Conservation (phyloP, 2,888 invertebrate species). For the Pasiphila rectangulata region DNA sequence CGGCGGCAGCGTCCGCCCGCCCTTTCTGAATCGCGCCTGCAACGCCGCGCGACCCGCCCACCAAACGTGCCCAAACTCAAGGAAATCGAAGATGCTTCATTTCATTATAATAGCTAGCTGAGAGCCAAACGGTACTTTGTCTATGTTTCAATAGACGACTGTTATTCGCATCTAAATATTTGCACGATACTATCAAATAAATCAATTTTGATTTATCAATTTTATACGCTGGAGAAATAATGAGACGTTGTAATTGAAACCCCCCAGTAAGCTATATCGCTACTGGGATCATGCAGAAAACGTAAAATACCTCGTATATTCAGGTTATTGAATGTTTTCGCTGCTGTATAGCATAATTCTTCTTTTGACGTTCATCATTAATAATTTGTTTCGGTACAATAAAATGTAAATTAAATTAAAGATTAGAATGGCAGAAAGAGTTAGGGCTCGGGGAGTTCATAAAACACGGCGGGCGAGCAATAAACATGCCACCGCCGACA, state of each 20-base stretch:
- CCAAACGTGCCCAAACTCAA: slow-evolving; percentile 38
- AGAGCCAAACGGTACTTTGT: slow-evolving; percentile 8
- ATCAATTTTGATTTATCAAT: not conserved
- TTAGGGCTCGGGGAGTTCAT: slow-evolving; percentile 46
- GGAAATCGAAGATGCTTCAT: slow-evolving; percentile 21
- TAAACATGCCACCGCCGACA: slow-evolving; percentile 58
- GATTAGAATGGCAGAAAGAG: slow-evolving; percentile 46
- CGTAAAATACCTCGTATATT: slow-evolving; percentile 10
- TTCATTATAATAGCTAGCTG: slow-evolving; percentile 4
- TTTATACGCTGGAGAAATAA: slow-evolving; percentile 1
- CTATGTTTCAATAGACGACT: slow-evolving; percentile 5
- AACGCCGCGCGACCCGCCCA: slow-evolving; percentile 49
- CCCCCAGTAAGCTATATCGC: not conserved
- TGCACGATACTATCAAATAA: slow-evolving; percentile 1
- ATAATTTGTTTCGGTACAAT: slow-evolving; percentile 13
- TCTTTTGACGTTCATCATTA: slow-evolving; percentile 12
- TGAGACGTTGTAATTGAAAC: not conserved
- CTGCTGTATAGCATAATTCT: slow-evolving; percentile 6
- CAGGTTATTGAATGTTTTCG: slow-evolving; percentile 8
- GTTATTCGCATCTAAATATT: not conserved
- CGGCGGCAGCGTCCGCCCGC: slow-evolving; percentile 62
- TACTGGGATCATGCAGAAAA: slow-evolving; percentile 1
- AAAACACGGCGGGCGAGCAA: slow-evolving; percentile 51
- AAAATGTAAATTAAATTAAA: slow-evolving; percentile 49
- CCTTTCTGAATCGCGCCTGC: slow-evolving; percentile 54